phyloP scores from a whole-genome alignment of 2,888 invertebrate genomes.

The Papilio gigon region DNA sequence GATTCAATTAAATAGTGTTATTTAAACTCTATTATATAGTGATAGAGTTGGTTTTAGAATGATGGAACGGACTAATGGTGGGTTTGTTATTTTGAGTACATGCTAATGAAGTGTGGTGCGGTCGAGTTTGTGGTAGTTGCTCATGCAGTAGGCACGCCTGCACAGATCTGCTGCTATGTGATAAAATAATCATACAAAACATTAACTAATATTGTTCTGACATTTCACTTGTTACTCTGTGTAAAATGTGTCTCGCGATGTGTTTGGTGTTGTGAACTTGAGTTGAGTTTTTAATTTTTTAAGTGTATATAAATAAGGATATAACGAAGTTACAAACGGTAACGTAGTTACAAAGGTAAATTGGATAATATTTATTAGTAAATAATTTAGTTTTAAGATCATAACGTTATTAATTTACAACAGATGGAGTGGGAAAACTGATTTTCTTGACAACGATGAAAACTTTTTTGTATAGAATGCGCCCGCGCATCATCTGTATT shows the following conservation, averaged over 20 bases:
- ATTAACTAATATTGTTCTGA: constrained; percentile 12
- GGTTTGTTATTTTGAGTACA: constrained; percentile 73
- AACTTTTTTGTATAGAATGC: neutral
- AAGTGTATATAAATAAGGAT: constrained; percentile 39
- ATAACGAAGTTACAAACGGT: constrained; percentile 23
- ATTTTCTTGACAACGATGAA: neutral
- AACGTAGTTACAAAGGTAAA: constrained; percentile 9
- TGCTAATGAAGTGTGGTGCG: constrained; percentile 77
- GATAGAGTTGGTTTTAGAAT: constrained; percentile 55
- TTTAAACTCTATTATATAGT: constrained; percentile 51
- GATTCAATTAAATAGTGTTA: constrained; percentile 48
- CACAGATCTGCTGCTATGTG: constrained; percentile 71
- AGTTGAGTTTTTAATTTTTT: constrained; percentile 43
- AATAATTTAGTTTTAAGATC: neutral
- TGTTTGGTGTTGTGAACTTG: constrained; percentile 47
- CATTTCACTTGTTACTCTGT: constrained; percentile 6
- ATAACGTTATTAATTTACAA: neutral
- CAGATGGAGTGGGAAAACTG: neutral
- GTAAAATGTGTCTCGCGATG: constrained; percentile 24
- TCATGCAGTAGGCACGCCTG: constrained; percentile 78
- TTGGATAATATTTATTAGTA: neutral
- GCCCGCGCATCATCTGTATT: neutral
- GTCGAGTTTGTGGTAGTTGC: constrained; percentile 78
- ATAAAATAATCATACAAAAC: constrained; percentile 47
- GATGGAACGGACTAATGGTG: constrained; percentile 51